Base-by-base conservation (phyloP, 2,888 invertebrate genomes). In the Acrocera orbiculus region DNA sequence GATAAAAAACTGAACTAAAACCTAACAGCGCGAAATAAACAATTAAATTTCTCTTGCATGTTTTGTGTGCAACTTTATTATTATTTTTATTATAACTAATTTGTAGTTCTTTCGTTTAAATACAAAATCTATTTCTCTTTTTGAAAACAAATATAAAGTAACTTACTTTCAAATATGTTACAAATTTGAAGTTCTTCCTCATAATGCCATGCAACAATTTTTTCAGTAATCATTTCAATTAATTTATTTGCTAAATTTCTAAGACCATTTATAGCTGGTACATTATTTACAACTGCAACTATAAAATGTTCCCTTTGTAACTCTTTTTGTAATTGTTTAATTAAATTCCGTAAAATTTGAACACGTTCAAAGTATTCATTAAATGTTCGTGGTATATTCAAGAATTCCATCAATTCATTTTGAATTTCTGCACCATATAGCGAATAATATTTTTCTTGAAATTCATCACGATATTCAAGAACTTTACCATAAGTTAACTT, bases 231-330 rank as follows among this genome's bases (percentile, higher is more conserved):
- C 25, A 65, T 63, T 30, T 69, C 62, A 10, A 75, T 69, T 34
- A 73, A 64, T 34, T 64, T 58, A 30, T 66, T 58, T 3, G 74
- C 67, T 39, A 70, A 67, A 4, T 46, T 44, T 47, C 73, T 71
- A 34, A 82, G 57, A 4, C 69, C 70, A 9, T 57, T 57, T 16
- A 78, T 69, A 46, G 75, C 75, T 34, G 67, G 64, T 4, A 68
- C 60, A 47, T 79, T 74, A 41, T 69, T 59, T 2, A 79, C 62
- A 25, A 67, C 64, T 2, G 73, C 73, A 40, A 74, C 66, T 25
- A 68, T 64, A 44, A 80, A 79, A 51, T 73, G 76, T 51, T 76
- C 75, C 44, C 70, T 73, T 46, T 67, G 66, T 13, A 76, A 64
- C 50, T 74, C 67, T 14, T 66, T 66, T 10, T 67, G 67, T 25